These are phyloP conservation scores for Cylas formicarius DNA, from an alignment of 1,140 invertebrate species.

Conservation along the genomic window DNA sequence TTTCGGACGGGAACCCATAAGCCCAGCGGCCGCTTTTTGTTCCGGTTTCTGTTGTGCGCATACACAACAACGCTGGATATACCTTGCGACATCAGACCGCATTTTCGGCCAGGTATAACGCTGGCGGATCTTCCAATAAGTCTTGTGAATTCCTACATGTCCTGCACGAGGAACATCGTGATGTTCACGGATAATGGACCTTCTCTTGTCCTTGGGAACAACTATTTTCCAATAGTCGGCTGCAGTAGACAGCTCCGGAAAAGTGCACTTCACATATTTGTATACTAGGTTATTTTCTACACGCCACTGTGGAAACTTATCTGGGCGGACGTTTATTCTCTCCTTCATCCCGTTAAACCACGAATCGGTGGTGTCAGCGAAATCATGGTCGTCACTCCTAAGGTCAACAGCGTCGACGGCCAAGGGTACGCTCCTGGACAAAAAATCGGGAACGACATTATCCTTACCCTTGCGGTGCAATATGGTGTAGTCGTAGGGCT, in stretches of 20 bases:
- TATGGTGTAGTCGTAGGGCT: constrained; percentile 1
- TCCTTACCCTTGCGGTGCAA: not conserved
- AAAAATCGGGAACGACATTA: constrained; percentile 10
- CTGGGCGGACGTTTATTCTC: not conserved
- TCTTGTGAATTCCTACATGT: constrained; percentile 28
- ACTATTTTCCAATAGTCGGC: constrained; percentile 29
- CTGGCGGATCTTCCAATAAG: constrained; percentile 5
- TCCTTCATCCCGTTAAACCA: not conserved
- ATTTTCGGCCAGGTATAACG: constrained; percentile 31
- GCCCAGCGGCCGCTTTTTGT: constrained; percentile 17
- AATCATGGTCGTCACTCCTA: not conserved
- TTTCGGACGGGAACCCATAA: constrained; percentile 24
- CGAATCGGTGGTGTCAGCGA: not conserved
- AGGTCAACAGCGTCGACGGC: not conserved
- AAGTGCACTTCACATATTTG: constrained; percentile 5
- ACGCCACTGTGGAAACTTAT: constrained; percentile 9
- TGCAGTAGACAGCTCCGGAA: not conserved
- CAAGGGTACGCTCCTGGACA: constrained; percentile 2
- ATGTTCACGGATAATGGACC: constrained; percentile 13
- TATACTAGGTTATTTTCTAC: not conserved
- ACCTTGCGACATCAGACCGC: constrained; percentile 19
- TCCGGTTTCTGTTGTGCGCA: constrained; percentile 28
- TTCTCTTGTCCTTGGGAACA: constrained; percentile 19
- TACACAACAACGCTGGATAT: constrained; percentile 21
- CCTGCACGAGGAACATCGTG: constrained; percentile 16